Evolutionary conservation across 2,113 vertebrate species (phyloP).

Genomic region (Neotragus pygmaeus): DNA sequence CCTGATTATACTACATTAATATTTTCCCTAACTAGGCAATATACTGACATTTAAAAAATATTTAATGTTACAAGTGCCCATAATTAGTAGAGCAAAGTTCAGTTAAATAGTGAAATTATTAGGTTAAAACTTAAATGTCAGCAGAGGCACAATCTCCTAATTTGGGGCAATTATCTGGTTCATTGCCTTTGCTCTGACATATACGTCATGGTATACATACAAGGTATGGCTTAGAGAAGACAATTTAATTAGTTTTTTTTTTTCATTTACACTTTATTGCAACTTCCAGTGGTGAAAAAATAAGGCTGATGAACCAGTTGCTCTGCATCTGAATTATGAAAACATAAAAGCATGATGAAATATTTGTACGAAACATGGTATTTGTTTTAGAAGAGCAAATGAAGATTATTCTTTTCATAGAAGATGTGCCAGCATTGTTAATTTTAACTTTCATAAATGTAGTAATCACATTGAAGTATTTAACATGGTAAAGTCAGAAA

Average conservation of each 20-base stretch:
- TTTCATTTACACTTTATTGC: neutral
- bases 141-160: slow-evolving; percentile 32
- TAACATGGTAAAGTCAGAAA: slow-evolving; percentile 70
- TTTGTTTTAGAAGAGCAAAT: slow-evolving; percentile 22
- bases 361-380: neutral
- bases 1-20: neutral
- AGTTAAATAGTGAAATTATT: slow-evolving; percentile 29
- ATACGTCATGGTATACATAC: neutral
- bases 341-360: neutral
- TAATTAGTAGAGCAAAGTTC: slow-evolving; percentile 49
- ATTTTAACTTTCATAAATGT: slow-evolving; percentile 31
- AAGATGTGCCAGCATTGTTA: neutral
- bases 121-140: slow-evolving; percentile 48
- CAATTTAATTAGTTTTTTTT: slow-evolving; percentile 12
- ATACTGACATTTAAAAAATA: slow-evolving; percentile 10
- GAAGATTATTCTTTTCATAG: neutral
- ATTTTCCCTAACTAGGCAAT: neutral
- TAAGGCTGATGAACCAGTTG: neutral
- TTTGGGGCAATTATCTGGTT: slow-evolving; percentile 48
- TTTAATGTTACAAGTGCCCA: neutral
- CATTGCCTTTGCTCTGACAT: slow-evolving; percentile 27
- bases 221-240: neutral
- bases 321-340: neutral
- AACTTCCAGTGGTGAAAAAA: neutral
- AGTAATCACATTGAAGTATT: slow-evolving; percentile 64